Conservation (phyloP, 92 coral and sea anemone species). For the Phenganax stokvisi region DNA sequence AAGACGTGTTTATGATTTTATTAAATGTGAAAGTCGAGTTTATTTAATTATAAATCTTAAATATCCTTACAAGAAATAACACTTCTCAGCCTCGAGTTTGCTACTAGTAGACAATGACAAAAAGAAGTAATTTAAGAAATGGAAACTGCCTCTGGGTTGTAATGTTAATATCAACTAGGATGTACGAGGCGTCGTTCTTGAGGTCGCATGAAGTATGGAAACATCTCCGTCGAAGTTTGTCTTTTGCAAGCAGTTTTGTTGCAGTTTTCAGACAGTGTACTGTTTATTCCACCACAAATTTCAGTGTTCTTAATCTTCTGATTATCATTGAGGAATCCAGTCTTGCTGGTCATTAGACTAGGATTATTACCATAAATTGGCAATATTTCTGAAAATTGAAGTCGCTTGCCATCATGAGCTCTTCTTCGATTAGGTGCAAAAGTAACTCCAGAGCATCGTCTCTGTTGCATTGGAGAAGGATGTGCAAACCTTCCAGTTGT, state of each 20-base stretch:
- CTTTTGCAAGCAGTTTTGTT: background rate
- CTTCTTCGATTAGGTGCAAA: background rate
- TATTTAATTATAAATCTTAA: too few relatives aligned
- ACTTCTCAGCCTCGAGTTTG: too few relatives aligned
- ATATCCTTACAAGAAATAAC: too few relatives aligned
- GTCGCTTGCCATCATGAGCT: background rate
- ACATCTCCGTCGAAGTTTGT: background rate
- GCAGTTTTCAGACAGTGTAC: background rate
- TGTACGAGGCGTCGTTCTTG: background rate
- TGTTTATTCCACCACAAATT: background rate
- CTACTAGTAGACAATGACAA: too few relatives aligned
- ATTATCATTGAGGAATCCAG: slow-evolving; percentile 7
- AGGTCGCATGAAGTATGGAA: background rate
- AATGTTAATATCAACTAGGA: background rate
- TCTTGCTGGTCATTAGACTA: background rate
- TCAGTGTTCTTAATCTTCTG: background rate
- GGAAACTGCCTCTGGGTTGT: too few relatives aligned
- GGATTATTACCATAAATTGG: slow-evolving; percentile 33
- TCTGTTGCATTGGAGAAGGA: background rate
- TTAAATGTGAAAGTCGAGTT: too few relatives aligned
- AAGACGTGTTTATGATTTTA: background rate
- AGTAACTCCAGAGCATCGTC: background rate
- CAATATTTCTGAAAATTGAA: slow-evolving; percentile 24
- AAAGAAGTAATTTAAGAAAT: too few relatives aligned
- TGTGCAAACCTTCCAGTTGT: background rate